Evolutionary conservation across 1,140 invertebrate genomes (phyloP).

Genomic region (Zaprionus kolodkinae): DNA sequence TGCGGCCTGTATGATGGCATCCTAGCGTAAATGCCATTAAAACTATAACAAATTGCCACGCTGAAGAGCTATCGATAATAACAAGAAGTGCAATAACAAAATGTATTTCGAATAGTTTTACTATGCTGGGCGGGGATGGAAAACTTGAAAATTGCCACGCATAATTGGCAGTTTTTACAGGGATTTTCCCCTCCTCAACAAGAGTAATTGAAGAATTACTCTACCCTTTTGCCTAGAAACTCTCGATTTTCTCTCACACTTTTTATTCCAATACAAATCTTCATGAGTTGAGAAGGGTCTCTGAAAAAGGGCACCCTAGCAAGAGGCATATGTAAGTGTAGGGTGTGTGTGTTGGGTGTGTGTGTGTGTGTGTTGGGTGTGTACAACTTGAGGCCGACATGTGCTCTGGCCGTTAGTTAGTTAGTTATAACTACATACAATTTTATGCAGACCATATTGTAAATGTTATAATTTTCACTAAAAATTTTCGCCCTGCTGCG

Average conservation of each 20-base stretch:
- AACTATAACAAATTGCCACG: slow-evolving; percentile 3
- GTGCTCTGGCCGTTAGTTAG: slow-evolving; percentile 75
- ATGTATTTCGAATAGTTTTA: slow-evolving; percentile 60
- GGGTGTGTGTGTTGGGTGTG: slow-evolving; percentile 7
- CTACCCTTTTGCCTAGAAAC: slow-evolving; percentile 1
- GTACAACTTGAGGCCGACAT: slow-evolving; percentile 48
- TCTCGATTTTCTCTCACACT: not conserved
- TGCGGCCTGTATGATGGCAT: not conserved
- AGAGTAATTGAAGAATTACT: too few relatives aligned
- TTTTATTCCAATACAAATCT: slow-evolving; percentile 43
- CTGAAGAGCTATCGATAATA: slow-evolving; percentile 9
- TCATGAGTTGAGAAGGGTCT: slow-evolving; percentile 44
- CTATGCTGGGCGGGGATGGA: slow-evolving; percentile 24
- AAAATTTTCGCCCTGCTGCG: slow-evolving; percentile 59
- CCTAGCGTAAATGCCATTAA: slow-evolving; percentile 1
- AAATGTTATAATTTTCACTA: slow-evolving; percentile 82
- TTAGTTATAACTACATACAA: slow-evolving; percentile 82
- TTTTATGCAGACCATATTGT: slow-evolving; percentile 77
- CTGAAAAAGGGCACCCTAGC: not conserved
- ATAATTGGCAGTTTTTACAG: slow-evolving; percentile 71
- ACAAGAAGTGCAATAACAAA: slow-evolving; percentile 1
- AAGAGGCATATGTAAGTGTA: not conserved
- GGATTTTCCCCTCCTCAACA: slow-evolving; percentile 3
- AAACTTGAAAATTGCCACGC: slow-evolving; percentile 64
- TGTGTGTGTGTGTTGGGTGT: slow-evolving; percentile 17